phyloP scores from a whole-genome alignment of 2,113 vertebrate species.

The Cebus imitator region DNA sequence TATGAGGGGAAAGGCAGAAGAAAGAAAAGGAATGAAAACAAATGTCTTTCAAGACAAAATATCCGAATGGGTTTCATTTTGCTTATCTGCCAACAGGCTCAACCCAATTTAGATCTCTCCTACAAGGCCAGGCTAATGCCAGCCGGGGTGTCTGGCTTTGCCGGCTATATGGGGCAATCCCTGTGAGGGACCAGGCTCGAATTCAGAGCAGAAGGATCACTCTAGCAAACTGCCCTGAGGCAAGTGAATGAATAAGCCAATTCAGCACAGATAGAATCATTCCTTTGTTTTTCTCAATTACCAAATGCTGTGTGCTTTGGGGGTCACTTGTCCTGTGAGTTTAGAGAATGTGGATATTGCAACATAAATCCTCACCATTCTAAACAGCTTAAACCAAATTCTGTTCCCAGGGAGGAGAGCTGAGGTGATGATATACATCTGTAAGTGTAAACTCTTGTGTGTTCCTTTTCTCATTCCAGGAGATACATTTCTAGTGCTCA shows the following conservation, averaged over 20 bases:
- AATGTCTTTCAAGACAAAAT: conserved; percentile 46
- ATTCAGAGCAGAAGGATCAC: not conserved
- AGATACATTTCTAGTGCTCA: not conserved
- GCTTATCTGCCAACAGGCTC: not conserved
- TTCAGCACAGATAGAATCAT: conserved; percentile 49
- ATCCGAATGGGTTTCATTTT: conserved; percentile 19
- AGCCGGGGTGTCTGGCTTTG: accelerated
- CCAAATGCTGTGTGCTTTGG: conserved; percentile 43
- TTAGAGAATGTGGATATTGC: conserved; percentile 41
- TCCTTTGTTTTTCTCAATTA: conserved; percentile 51
- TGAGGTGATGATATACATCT: not conserved
- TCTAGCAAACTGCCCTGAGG: not conserved
- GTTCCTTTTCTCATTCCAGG: not conserved
- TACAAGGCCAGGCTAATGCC: not conserved
- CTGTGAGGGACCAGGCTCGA: not conserved
- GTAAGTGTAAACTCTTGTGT: not conserved
- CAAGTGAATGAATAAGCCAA: conserved; percentile 11
- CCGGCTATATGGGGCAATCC: not conserved
- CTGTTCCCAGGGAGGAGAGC: not conserved
- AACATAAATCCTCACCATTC: conserved; percentile 5
- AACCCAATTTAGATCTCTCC: not conserved
- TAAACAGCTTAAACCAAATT: conserved; percentile 21
- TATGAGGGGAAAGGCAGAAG: not conserved
- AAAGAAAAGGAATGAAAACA: conserved; percentile 55
- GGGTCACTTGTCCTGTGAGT: conserved; percentile 50